Evolutionary conservation across 2,797 vertebrate species (phyloP).

Genomic region (Allobates femoralis): DNA sequence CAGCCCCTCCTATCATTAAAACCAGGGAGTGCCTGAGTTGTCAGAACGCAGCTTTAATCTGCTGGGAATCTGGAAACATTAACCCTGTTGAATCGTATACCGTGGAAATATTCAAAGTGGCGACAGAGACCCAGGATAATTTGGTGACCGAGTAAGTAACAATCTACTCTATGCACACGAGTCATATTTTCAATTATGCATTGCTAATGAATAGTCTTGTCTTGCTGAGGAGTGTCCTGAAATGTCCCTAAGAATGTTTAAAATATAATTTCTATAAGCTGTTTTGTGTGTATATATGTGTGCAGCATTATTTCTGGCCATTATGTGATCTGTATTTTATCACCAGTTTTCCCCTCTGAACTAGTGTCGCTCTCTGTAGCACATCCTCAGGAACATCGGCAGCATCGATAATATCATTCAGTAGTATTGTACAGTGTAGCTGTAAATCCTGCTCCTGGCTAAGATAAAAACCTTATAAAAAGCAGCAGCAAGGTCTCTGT

Average conservation of each 20-base stretch:
- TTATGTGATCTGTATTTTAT: too few relatives aligned
- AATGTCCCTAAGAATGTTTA: background rate
- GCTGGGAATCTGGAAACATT: slow-evolving; percentile 90
- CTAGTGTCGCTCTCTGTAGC: too few relatives aligned
- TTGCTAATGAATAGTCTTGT: background rate
- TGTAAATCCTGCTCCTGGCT: too few relatives aligned
- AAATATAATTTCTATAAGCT: background rate
- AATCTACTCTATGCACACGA: background rate
- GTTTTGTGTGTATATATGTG: too few relatives aligned
- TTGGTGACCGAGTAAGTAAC: slow-evolving; percentile 84
- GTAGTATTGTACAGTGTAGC: too few relatives aligned
- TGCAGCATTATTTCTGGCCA: too few relatives aligned
- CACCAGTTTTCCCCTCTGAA: too few relatives aligned
- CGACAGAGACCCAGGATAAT: slow-evolving; percentile 67
- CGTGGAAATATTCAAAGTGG: slow-evolving; percentile 83
- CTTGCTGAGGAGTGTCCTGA: background rate
- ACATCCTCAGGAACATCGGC: too few relatives aligned
- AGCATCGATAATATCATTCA: too few relatives aligned
- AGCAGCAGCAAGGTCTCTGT: too few relatives aligned
- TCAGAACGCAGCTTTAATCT: slow-evolving; percentile 84
- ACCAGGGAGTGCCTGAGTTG: slow-evolving; percentile 82
- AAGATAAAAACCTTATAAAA: too few relatives aligned
- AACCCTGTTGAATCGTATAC: slow-evolving; percentile 94
- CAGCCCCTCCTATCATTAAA: slow-evolving; percentile 87
- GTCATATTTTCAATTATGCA: background rate